Percentiles rank a stretch among this genome's conserved stretches.
Conservation (phyloP, 2,888 invertebrate species). For the Melinaea marsaeus region DNA sequence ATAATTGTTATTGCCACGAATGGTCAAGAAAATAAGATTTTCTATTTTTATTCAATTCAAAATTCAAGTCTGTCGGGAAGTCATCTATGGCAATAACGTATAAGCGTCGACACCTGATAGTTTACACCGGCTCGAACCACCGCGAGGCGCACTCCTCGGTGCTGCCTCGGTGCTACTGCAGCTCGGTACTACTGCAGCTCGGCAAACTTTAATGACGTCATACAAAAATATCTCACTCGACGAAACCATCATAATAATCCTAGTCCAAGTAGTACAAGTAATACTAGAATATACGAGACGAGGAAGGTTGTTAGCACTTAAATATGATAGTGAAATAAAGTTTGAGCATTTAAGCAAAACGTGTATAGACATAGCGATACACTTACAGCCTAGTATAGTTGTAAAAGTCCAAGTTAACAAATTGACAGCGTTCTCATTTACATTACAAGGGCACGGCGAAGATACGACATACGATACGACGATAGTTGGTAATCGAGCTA, state of each 20-base stretch:
- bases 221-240: slow-evolving; percentile 6
- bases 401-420: slow-evolving; percentile 66
- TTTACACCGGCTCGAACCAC: slow-evolving; percentile 14
- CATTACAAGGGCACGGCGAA: slow-evolving; percentile 43
- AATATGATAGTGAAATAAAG: slow-evolving; percentile 22
- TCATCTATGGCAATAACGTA: slow-evolving; percentile 30
- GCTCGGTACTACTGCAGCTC: slow-evolving; percentile 4
- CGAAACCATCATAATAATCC: background rate
- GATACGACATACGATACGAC: background rate
- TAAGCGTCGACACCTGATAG: slow-evolving; percentile 43
- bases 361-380: slow-evolving; percentile 44
- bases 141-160: background rate
- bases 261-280: slow-evolving; percentile 3
- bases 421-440: slow-evolving; percentile 73
- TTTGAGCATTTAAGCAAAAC: slow-evolving; percentile 55
- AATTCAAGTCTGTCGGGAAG: too few relatives aligned
- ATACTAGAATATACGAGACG: slow-evolving; percentile 8
- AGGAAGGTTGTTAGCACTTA: slow-evolving; percentile 9
- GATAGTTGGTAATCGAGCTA: slow-evolving; percentile 1
- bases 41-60: too few relatives aligned
- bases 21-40: background rate
- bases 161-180: too few relatives aligned
- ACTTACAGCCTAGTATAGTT: slow-evolving; percentile 58
- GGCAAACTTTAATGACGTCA: background rate
- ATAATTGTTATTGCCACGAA: slow-evolving; percentile 28